A percentile compares a stretch with the other conserved stretches of the same genome.
These are phyloP conservation scores for Hephaestus fuliginosus DNA, from an alignment of 2,797 vertebrate species.

Conservation along the genomic window DNA sequence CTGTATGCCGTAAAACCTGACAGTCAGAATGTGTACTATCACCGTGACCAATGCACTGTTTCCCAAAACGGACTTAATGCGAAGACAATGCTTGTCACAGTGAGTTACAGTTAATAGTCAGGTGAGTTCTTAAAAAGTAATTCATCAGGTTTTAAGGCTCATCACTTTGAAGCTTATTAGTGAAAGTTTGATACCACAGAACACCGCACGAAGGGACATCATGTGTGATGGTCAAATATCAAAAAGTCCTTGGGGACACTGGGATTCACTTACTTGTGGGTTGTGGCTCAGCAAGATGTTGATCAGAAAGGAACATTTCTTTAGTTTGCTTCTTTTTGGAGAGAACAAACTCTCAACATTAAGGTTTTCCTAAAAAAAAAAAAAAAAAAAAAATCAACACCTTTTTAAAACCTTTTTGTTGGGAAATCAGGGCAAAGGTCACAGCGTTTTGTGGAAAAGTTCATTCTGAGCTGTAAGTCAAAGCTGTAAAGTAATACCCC, in stretches of 20 bases:
- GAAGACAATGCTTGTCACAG: conserved; percentile 53
- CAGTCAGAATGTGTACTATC: conserved; percentile 23
- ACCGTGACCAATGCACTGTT: conserved; percentile 38
- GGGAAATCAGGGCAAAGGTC: conserved; percentile 42
- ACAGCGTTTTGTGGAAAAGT: conserved; percentile 21
- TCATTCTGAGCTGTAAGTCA: conserved; percentile 32
- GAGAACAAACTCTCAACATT: background rate
- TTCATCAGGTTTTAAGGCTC: conserved; percentile 52
- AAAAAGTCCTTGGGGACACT: conserved; percentile 15
- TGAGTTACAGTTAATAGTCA: conserved; percentile 42
- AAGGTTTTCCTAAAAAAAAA: background rate
- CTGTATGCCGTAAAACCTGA: conserved; percentile 40
- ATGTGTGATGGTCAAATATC: conserved; percentile 21
- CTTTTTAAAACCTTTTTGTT: background rate
- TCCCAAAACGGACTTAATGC: conserved; percentile 38
- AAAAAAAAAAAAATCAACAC: background rate
- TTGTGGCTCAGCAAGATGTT: background rate
- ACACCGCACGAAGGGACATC: background rate
- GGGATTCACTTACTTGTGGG: conserved; percentile 17
- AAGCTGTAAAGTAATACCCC: conserved; percentile 14
- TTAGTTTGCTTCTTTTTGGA: background rate
- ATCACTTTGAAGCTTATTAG: conserved; percentile 37
- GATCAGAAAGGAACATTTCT: background rate
- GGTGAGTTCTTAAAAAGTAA: conserved; percentile 39
- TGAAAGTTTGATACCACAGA: conserved; percentile 33